Evolutionary conservation across 2,113 vertebrate species (phyloP).

Genomic region (Odontesthes bonariensis): DNA sequence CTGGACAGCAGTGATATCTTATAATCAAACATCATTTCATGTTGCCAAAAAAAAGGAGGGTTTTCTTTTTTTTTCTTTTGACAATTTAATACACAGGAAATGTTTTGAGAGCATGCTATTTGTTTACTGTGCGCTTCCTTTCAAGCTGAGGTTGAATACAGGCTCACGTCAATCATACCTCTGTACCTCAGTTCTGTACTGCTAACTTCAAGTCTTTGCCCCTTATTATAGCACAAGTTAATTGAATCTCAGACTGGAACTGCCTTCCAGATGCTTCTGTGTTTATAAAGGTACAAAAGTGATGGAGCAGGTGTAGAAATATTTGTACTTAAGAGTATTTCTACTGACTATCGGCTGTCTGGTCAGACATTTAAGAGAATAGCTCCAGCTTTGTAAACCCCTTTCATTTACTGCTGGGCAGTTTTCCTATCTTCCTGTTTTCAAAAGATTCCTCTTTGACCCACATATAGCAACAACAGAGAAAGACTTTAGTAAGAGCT

Average conservation of each 20-base stretch:
- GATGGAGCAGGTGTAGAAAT: slow-evolving; percentile 80
- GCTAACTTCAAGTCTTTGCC: slow-evolving; percentile 75
- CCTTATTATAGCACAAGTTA: slow-evolving; percentile 85
- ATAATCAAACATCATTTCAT: slow-evolving; percentile 62
- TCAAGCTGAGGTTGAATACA: slow-evolving; percentile 77
- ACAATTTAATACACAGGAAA: slow-evolving; percentile 60
- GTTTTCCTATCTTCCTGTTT: slow-evolving; percentile 82
- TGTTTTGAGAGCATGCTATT: slow-evolving; percentile 69
- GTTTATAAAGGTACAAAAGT: slow-evolving; percentile 77
- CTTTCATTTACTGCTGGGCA: slow-evolving; percentile 77
- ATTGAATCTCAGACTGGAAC: slow-evolving; percentile 81
- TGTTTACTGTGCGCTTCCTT: slow-evolving; percentile 80
- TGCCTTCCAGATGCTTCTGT: slow-evolving; percentile 77
- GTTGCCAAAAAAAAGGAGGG: slow-evolving; percentile 35
- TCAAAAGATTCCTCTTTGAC: slow-evolving; percentile 86
- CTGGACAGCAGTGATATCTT: slow-evolving; percentile 31
- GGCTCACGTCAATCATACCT: slow-evolving; percentile 77
- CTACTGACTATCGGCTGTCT: slow-evolving; percentile 78
- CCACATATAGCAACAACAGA: slow-evolving; percentile 79
- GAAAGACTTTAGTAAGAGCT: slow-evolving; percentile 71
- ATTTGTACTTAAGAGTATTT: slow-evolving; percentile 80
- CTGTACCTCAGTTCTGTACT: slow-evolving; percentile 74
- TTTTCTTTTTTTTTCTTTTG: slow-evolving; percentile 20
- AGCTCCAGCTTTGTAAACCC: slow-evolving; percentile 79
- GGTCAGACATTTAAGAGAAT: slow-evolving; percentile 79